Evolutionary conservation across 2,888 invertebrate species (phyloP).

Genomic region (Colletes collaris): DNA sequence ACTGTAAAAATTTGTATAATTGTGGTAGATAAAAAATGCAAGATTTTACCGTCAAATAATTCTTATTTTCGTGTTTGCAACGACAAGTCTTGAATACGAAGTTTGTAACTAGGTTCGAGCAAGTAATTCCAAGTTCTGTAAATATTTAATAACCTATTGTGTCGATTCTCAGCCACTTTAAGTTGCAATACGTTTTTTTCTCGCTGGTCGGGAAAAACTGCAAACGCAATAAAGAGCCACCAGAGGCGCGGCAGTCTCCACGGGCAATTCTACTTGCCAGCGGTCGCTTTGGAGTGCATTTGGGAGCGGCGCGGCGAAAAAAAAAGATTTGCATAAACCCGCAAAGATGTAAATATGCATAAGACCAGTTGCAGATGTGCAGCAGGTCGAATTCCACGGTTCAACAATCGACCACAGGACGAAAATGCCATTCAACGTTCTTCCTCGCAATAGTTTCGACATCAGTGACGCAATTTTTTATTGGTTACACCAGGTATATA

Average conservation of each 20-base stretch:
- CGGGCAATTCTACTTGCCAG: not conserved
- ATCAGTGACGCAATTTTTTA: not conserved
- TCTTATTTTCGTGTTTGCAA: too few relatives aligned
- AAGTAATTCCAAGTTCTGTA: too few relatives aligned
- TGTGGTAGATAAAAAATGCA: too few relatives aligned
- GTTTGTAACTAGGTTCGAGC: too few relatives aligned
- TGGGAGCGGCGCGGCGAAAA: not conserved
- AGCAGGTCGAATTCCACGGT: not conserved
- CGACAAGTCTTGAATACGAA: too few relatives aligned
- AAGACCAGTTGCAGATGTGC: not conserved
- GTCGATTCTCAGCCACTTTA: too few relatives aligned
- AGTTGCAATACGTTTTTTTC: not conserved
- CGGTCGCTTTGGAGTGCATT: not conserved
- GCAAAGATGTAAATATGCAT: constrained; percentile 30
- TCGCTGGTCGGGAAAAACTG: not conserved
- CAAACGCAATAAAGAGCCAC: constrained; percentile 10
- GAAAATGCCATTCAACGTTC: not conserved
- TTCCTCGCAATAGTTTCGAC: not conserved
- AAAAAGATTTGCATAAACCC: constrained; percentile 30
- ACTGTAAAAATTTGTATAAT: too few relatives aligned
- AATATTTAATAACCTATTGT: too few relatives aligned
- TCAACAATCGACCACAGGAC: not conserved
- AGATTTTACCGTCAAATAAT: too few relatives aligned
- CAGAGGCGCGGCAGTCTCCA: not conserved
- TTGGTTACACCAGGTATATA: not conserved